Percentiles rank a stretch among this genome's conserved stretches.
Evolutionary conservation across 2,797 vertebrate species (phyloP).

Genomic region (Lithobates pipiens): DNA sequence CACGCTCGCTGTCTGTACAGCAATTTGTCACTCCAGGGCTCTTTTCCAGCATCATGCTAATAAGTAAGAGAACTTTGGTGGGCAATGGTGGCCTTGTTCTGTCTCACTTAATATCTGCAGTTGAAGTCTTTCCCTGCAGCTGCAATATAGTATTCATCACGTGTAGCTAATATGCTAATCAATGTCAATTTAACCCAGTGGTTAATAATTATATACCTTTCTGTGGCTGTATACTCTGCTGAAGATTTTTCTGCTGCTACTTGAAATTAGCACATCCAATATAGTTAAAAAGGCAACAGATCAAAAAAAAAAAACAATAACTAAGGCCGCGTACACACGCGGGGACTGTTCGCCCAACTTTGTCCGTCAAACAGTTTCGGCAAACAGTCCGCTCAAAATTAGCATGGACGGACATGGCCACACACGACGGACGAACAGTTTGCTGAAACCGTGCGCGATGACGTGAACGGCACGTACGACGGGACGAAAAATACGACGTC

Average conservation of each 20-base stretch:
- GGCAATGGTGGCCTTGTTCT: conserved; percentile 56
- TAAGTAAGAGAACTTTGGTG: conserved; percentile 30
- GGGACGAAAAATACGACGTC: too few relatives aligned
- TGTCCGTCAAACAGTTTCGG: too few relatives aligned
- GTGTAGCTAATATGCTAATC: conserved; percentile 45
- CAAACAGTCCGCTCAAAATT: too few relatives aligned
- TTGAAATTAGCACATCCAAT: background rate
- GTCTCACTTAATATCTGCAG: conserved; percentile 32
- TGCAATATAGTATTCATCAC: conserved; percentile 14
- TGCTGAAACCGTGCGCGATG: too few relatives aligned
- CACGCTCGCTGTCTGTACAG: conserved; percentile 18
- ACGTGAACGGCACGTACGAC: too few relatives aligned
- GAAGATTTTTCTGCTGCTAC: background rate
- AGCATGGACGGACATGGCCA: too few relatives aligned
- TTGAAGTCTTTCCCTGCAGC: conserved; percentile 18
- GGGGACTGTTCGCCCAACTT: too few relatives aligned
- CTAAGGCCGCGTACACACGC: too few relatives aligned
- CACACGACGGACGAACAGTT: too few relatives aligned
- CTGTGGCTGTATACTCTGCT: background rate
- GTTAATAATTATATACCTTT: conserved; percentile 32
- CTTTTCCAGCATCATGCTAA: conserved; percentile 29
- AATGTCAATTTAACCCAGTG: conserved; percentile 6
- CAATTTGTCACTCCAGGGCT: conserved; percentile 54
- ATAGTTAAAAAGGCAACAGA: too few relatives aligned
- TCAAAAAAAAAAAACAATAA: too few relatives aligned